Conservation (phyloP, 2,797 vertebrate genomes). For the Kryptolebias ocellatus region DNA sequence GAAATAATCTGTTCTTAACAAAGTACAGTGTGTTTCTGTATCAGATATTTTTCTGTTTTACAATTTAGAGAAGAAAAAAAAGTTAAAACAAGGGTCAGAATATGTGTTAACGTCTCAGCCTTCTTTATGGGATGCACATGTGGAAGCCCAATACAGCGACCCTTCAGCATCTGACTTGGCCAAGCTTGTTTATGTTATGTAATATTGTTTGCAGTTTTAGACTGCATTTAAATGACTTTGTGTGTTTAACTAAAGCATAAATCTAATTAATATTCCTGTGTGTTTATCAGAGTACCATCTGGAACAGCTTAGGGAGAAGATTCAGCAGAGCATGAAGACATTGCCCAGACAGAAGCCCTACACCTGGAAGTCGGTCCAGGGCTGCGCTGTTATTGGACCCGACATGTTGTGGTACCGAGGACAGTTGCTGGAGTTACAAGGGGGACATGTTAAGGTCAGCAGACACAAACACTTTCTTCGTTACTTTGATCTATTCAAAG, state of each 20-base stretch:
- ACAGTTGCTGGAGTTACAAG: constrained; percentile 83
- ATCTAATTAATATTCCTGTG: neutral
- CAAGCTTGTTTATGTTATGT: no score
- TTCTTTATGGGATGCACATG: no score
- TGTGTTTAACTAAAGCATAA: neutral
- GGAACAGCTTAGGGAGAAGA: constrained; percentile 79
- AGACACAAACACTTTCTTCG: no score
- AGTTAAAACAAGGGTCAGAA: no score
- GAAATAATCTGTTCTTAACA: no score
- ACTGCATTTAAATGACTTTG: neutral
- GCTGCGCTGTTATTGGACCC: constrained; percentile 89
- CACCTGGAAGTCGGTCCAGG: constrained; percentile 87
- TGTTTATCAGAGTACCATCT: constrained; percentile 79
- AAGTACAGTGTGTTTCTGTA: no score
- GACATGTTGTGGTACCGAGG: constrained; percentile 92
- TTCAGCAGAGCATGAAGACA: constrained; percentile 86
- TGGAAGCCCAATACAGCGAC: no score
- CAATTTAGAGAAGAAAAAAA: no score
- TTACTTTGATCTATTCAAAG: neutral
- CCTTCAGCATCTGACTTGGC: no score
- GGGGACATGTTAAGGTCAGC: constrained; percentile 84
- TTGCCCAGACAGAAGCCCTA: constrained; percentile 86
- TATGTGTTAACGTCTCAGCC: no score
- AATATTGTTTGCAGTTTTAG: neutral
- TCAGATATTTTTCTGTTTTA: no score